Base-by-base conservation (phyloP, 2,888 invertebrate species). In the Epinotia demarniana region DNA sequence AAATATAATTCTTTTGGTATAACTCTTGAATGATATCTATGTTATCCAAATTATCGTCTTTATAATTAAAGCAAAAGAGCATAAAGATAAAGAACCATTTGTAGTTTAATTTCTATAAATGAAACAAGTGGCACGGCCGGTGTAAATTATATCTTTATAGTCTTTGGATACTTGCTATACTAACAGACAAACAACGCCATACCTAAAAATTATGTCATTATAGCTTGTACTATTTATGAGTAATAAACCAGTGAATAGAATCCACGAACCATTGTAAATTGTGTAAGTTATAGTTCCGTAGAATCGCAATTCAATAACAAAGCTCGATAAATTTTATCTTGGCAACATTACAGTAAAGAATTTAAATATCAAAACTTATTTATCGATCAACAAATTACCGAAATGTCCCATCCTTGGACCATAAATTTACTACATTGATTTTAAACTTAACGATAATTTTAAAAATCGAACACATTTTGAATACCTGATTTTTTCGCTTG, bases 391-490 rank as follows among this genome's bases (percentile, higher is more conserved):
- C 9, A 66, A 43, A 43, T 71, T 67, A 57, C 53, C 55, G 60
- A 72, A 55, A 49, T 63, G 43, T 68, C 57, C 55, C 63, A 53
- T 70, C 39, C 58, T 18, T 75, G 66, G 64, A 70, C 53, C 39
- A 19, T 58, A 58, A 55, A 5, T 75, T 61, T 67, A 72, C 60
- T 66, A 64, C 19, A 62, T 67, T 66, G 43, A 18, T 64, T 49
- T 70, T 60, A 71, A 75, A 75, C 66, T 71, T 70, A 73, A 62
- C 67, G 72, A 72, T 75, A 72, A 49, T 73, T 64, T 63, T 69
- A 77, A 72, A 76, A 78, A 78, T 79, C 71, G 79, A 80, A 82
- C 80, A 81, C 81, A 80, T 80, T 78, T 73, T 73, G 57, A 75
- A 70, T 71, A 71, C 33, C 46, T n/a, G 69, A 57, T 67, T 72